Conservation (phyloP, 1,140 invertebrate species). For the Tachypleus tridentatus region DNA sequence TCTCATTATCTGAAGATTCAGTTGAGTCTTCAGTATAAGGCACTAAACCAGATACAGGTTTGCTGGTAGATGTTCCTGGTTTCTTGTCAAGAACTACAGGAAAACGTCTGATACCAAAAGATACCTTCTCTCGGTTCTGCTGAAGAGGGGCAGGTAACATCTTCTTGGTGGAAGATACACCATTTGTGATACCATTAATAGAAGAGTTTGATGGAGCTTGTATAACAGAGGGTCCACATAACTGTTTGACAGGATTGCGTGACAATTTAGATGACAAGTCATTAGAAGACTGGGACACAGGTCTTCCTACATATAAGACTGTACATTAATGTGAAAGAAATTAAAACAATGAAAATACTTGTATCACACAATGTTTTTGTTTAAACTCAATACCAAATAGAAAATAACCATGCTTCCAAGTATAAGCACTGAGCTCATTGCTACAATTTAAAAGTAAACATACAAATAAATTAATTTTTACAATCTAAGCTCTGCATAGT, state of each 20-base stretch:
- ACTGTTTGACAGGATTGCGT: background rate
- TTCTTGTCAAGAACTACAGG: background rate
- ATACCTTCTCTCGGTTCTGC: slow-evolving; percentile 2
- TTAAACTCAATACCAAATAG: too few relatives aligned
- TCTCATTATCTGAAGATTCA: slow-evolving; percentile 29
- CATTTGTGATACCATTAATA: background rate
- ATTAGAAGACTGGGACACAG: background rate
- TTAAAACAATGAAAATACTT: background rate
- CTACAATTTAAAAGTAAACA: too few relatives aligned
- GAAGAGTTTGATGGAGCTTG: slow-evolving; percentile 2
- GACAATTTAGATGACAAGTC: background rate
- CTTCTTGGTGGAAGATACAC: background rate
- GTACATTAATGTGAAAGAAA: background rate
- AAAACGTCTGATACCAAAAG: background rate
- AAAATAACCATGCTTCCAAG: too few relatives aligned
- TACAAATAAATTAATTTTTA: too few relatives aligned
- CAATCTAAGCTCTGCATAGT: too few relatives aligned
- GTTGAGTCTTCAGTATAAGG: slow-evolving; percentile 32
- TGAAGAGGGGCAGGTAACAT: background rate
- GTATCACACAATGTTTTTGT: too few relatives aligned
- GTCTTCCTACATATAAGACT: background rate
- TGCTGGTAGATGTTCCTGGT: background rate
- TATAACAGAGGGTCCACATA: background rate
- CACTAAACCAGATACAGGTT: slow-evolving; percentile 22
- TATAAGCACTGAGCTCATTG: too few relatives aligned